Base-by-base conservation (phyloP, 2,113 vertebrate species). In the Eublepharis macularius region DNA sequence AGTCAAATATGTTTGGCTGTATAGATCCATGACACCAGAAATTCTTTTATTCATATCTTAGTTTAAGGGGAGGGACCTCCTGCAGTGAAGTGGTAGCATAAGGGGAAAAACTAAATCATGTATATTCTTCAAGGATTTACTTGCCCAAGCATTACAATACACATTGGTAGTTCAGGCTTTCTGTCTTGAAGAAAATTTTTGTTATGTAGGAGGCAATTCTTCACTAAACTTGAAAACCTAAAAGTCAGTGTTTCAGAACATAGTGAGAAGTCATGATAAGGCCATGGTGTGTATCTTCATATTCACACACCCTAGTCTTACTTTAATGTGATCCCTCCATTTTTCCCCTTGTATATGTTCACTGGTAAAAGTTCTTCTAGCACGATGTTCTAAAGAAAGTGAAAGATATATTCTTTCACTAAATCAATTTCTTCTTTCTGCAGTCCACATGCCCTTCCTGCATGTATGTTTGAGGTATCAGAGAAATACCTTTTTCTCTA, bases 141-240 rank as follows among this genome's bases (percentile, higher is more conserved):
- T 90, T 88, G 76, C 86, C 34, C 41, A 74, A 63, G 66, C 76
- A 84, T 81, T 54, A 10, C 32, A 76, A 9, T 47, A 21, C 21
- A 7, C 17, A 11, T 26, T 75, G 29, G 49, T 51, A 49, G 45
- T 19, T 2, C 34, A 81, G 89, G 79, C 81, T 43, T 41, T 26
- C 0, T 2, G 45, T 88, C 81, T 70, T 92, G 39, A 43, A 76
- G 81, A 81, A 90, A 91, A 73, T 0, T 76, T 88, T 90, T 24
- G 34, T 88, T 90, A 57, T n/a, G 9, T 2, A 24, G 57, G 6
- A 24, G 57, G 6, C 80, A 73, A 24, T 87, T 65, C 0, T 0
- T 93, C 93, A 89, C 69, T 87, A 34, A 86, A 92, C 74, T 92
- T 80, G 80, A 85, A 90, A 93, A 86, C 11, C 14, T 0, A 57